Percentiles rank a stretch among this genome's conserved stretches.
These are phyloP conservation scores for Diceros bicornis DNA, from an alignment of 2,797 vertebrate genomes.

Conservation along the genomic window DNA sequence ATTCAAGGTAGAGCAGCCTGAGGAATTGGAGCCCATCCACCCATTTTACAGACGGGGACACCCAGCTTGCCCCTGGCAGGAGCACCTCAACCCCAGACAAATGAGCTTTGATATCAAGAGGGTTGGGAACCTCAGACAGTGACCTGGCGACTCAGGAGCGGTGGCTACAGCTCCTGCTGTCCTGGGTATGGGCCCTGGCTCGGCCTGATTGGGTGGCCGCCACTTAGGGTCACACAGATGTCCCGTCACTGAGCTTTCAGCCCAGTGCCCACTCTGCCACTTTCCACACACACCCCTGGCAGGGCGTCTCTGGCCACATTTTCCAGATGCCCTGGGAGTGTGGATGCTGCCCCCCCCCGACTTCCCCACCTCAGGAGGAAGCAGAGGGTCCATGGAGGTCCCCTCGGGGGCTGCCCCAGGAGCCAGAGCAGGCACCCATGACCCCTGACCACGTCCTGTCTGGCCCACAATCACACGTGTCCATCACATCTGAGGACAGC, in stretches of 20 bases:
- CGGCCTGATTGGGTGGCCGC: background rate
- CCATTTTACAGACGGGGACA: rapidly evolving
- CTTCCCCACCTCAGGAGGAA: too few species aligned
- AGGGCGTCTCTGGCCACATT: background rate
- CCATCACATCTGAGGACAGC: background rate
- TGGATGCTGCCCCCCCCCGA: too few species aligned
- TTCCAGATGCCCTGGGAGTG: background rate
- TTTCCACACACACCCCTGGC: background rate
- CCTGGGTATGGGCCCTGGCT: background rate
- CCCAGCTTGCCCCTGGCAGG: too few species aligned
- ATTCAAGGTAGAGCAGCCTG: background rate
- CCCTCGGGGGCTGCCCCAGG: background rate
- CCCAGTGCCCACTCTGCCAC: background rate
- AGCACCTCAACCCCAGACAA: background rate
- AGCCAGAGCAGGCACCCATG: background rate
- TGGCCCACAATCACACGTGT: too few species aligned
- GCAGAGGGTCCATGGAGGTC: background rate
- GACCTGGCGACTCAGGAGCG: background rate
- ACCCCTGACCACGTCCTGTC: too few species aligned
- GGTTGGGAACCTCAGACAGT: background rate
- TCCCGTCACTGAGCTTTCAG: rapidly evolving
- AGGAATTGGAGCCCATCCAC: background rate
- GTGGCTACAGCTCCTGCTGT: rapidly evolving
- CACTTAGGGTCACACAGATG: background rate
- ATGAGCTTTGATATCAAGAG: background rate